phyloP scores from a whole-genome alignment of 2,888 invertebrate genomes.

The Bombylius discolor region DNA sequence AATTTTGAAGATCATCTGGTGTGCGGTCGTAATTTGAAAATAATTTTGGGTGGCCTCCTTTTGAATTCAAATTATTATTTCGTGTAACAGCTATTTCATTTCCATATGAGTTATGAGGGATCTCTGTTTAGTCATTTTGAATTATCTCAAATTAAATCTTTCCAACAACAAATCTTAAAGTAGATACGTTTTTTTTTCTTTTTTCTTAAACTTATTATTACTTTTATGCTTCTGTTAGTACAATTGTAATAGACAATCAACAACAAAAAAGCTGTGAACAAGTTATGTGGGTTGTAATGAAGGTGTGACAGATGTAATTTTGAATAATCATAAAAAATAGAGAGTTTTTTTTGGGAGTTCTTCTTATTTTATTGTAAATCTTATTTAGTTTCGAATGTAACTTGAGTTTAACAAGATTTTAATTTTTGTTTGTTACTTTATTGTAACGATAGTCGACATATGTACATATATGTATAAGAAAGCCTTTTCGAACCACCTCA shows the following conservation, averaged over 20 bases:
- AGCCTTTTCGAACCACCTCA: no score
- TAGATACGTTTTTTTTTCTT: background rate
- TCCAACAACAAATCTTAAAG: background rate
- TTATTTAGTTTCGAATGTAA: no score
- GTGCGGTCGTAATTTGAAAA: background rate
- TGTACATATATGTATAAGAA: no score
- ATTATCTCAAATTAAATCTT: conserved; percentile 8
- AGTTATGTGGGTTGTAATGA: conserved; percentile 1
- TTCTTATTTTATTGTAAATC: no score
- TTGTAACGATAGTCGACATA: no score
- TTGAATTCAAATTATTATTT: conserved; percentile 1
- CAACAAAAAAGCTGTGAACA: background rate
- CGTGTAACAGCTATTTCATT: conserved; percentile 5
- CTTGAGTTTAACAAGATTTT: no score
- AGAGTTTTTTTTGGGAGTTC: no score
- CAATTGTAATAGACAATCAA: background rate
- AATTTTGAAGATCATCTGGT: no score
- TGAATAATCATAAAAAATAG: background rate
- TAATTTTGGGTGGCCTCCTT: background rate
- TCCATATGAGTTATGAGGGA: background rate
- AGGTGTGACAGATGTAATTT: conserved; percentile 2
- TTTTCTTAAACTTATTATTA: background rate
- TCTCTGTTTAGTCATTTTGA: background rate
- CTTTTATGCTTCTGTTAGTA: background rate
- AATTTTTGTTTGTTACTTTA: no score